A percentile compares a stretch with the other conserved stretches of the same genome.
These are phyloP conservation scores for Gulo gulo DNA, from an alignment of 2,113 vertebrate genomes.

Conservation along the genomic window DNA sequence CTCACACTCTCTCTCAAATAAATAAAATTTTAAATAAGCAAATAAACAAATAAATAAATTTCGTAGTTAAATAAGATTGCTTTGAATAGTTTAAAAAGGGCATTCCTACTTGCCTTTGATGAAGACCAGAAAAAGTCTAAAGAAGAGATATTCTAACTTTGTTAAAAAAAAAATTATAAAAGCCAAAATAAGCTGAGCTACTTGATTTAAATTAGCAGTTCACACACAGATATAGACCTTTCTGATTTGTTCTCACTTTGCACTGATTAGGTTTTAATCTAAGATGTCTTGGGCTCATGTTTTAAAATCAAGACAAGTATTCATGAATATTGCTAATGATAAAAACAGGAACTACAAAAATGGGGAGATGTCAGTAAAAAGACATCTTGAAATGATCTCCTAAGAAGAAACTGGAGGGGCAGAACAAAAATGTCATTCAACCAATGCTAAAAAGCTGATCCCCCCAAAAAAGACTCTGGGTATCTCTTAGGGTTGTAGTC, in stretches of 20 bases:
- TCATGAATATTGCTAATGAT: background rate
- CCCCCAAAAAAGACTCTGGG: background rate
- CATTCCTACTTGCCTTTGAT: background rate
- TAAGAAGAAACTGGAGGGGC: background rate
- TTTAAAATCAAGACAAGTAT: slow-evolving; percentile 26
- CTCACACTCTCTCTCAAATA: background rate
- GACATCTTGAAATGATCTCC: background rate
- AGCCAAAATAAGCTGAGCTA: background rate
- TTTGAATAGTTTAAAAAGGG: background rate
- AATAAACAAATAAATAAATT: background rate
- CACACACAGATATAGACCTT: background rate
- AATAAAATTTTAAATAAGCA: background rate
- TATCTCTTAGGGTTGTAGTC: background rate
- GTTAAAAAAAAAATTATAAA: background rate
- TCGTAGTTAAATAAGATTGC: background rate
- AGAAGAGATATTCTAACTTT: slow-evolving; percentile 4
- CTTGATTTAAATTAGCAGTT: background rate
- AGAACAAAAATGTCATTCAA: slow-evolving; percentile 18
- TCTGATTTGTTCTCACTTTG: background rate
- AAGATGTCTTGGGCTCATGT: background rate
- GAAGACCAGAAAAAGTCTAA: background rate
- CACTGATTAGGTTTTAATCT: slow-evolving; percentile 1
- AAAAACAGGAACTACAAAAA: background rate
- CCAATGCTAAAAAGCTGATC: background rate
- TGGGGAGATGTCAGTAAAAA: background rate